Percentiles rank a stretch among this genome's conserved stretches.
phyloP scores from a whole-genome alignment of 1,140 invertebrate species.

The Limonius californicus region DNA sequence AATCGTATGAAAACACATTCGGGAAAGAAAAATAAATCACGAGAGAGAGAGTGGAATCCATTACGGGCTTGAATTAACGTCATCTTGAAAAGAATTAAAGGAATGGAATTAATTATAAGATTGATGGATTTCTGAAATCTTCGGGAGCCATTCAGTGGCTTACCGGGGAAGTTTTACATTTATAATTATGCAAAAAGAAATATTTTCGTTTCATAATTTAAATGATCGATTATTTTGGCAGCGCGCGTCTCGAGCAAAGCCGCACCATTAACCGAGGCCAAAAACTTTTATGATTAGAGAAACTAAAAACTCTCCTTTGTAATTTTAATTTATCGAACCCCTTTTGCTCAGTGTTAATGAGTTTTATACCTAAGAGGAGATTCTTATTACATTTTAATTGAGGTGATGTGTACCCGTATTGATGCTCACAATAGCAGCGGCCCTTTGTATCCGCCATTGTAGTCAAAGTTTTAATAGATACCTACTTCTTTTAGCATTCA shows the following conservation, averaged over 20 bases:
- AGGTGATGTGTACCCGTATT: slow-evolving; percentile 45
- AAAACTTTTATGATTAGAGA: slow-evolving; percentile 5
- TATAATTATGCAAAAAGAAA: slow-evolving; percentile 1
- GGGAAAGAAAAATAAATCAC: slow-evolving; percentile 41
- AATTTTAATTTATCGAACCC: slow-evolving; percentile 39
- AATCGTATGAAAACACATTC: slow-evolving; percentile 43
- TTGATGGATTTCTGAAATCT: slow-evolving; percentile 43
- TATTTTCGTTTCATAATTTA: slow-evolving; percentile 2
- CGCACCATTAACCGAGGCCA: neutral
- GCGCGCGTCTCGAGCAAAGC: neutral
- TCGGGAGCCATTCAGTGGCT: neutral
- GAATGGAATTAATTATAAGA: slow-evolving; percentile 50
- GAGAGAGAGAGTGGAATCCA: slow-evolving; percentile 37
- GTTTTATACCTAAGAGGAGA: slow-evolving; percentile 42
- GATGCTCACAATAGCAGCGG: slow-evolving; percentile 42
- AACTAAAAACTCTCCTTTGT: slow-evolving; percentile 32
- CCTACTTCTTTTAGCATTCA: slow-evolving; percentile 45
- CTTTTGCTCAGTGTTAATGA: slow-evolving; percentile 44
- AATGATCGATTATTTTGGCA: slow-evolving; percentile 1
- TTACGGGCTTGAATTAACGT: slow-evolving; percentile 47
- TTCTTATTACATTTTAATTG: slow-evolving; percentile 49
- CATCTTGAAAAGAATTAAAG: slow-evolving; percentile 49
- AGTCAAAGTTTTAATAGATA: slow-evolving; percentile 48
- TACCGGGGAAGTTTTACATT: neutral
- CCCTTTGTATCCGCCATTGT: slow-evolving; percentile 41